A percentile compares a stretch with the other conserved stretches of the same genome.
phyloP scores from a whole-genome alignment of 53 echinoderm and acorn worm species.

The Stichopus horrens region DNA sequence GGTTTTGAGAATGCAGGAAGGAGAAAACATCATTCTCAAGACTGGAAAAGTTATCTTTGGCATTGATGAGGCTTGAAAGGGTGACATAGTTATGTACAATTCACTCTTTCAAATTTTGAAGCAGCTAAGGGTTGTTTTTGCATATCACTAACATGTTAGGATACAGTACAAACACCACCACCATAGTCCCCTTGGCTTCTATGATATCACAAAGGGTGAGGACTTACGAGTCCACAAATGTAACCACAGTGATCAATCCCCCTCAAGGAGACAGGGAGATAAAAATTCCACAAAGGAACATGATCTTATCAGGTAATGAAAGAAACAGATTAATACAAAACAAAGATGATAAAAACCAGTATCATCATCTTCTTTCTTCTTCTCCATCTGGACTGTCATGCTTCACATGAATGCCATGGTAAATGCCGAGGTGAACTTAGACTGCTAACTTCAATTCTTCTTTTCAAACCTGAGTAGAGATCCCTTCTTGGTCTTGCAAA shows the following conservation, averaged over 20 bases:
- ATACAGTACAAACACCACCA: background rate
- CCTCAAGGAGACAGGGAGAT: too few relatives aligned
- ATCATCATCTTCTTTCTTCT: too few relatives aligned
- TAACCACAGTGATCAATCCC: too few relatives aligned
- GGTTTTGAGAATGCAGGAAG: background rate
- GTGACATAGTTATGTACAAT: background rate
- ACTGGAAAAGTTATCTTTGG: background rate
- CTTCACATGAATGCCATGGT: too few relatives aligned
- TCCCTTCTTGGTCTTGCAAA: too few relatives aligned
- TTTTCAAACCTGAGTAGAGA: background rate
- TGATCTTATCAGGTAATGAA: too few relatives aligned
- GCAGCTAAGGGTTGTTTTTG: background rate
- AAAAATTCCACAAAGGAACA: too few relatives aligned
- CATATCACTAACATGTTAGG: constrained; percentile 16
- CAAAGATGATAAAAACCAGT: background rate
- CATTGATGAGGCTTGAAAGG: background rate
- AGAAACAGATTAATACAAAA: background rate
- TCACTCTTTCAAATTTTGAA: background rate
- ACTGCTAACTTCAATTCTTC: background rate
- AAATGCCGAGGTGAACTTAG: background rate
- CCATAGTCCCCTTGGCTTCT: too few relatives aligned
- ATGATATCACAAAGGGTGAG: too few relatives aligned
- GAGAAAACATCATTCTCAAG: background rate
- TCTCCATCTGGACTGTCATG: too few relatives aligned
- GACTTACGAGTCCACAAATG: too few relatives aligned